phyloP scores from a whole-genome alignment of 2,888 invertebrate genomes.

The Caenorhabditis doughertyi region DNA sequence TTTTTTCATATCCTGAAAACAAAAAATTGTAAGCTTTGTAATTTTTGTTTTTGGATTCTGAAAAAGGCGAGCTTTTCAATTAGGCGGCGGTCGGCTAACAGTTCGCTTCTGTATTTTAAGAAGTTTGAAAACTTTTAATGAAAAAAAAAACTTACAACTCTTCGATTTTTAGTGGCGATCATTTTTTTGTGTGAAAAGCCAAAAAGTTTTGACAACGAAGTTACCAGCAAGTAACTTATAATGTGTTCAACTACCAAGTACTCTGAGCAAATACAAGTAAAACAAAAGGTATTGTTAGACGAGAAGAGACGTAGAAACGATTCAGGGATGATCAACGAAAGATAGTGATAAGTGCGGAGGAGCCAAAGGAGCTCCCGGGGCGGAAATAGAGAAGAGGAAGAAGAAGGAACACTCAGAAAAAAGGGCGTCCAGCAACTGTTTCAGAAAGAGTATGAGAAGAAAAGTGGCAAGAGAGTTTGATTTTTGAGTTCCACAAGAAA shows the following conservation, averaged over 20 bases:
- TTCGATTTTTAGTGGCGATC: slow-evolving; percentile 36
- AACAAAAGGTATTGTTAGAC: neutral
- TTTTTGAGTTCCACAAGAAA: slow-evolving; percentile 27
- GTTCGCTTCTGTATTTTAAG: too few relatives aligned
- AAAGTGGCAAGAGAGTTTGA: neutral
- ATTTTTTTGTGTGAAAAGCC: slow-evolving; percentile 17
- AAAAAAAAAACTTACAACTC: slow-evolving; percentile 44
- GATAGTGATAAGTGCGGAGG: slow-evolving; percentile 43
- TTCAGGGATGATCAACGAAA: slow-evolving; percentile 27
- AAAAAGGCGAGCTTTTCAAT: too few relatives aligned
- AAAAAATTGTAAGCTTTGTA: neutral
- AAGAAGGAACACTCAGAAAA: slow-evolving; percentile 37
- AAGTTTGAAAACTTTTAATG: neutral
- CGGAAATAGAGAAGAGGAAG: slow-evolving; percentile 5
- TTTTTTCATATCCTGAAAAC: slow-evolving; percentile 76
- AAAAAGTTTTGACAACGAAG: slow-evolving; percentile 5
- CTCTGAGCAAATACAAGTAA: slow-evolving; percentile 30
- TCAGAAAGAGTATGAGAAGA: slow-evolving; percentile 31
- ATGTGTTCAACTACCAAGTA: slow-evolving; percentile 59
- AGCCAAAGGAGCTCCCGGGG: slow-evolving; percentile 4
- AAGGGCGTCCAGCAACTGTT: slow-evolving; percentile 37
- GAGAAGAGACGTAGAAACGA: slow-evolving; percentile 35
- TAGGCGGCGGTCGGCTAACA: too few relatives aligned
- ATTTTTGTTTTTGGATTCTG: too few relatives aligned
- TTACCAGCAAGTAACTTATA: slow-evolving; percentile 43